Base-by-base conservation (phyloP, 2,113 vertebrate genomes). In the Platichthys stellatus region DNA sequence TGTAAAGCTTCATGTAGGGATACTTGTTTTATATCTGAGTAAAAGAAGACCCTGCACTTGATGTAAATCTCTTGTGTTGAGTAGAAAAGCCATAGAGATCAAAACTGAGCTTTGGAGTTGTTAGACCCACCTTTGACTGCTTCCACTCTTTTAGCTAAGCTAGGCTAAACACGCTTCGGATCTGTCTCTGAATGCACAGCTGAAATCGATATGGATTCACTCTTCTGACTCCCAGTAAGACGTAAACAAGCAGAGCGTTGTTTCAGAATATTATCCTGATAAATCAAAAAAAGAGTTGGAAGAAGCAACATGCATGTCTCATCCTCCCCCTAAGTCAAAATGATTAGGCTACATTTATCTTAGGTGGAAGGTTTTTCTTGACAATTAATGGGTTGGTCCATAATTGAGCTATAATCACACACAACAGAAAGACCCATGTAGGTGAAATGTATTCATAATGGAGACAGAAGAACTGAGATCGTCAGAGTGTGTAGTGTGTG, bases 161-260 rank as follows among this genome's bases (percentile, higher is more conserved):
- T 40, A 45, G 70, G 56, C 67, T 77, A 70, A 82, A 69, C 69
- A 43, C 31, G 28, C 35, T 62, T 72, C 53, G 35, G 66, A 76
- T 58, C 49, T 35, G 13, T 74, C 56, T 63, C 70, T 76, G 63
- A 73, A 47, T 38, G 24, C 63, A 38, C 74, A 61, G 11, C 74
- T 62, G 18, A 69, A 88, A 77, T 80, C 77, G 54, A 75, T 83
- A 76, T 85, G 54, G 82, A 85, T 74, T 66, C 9, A 17, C 24
- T 69, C 12, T 20, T 72, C 70, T 40, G 49, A 45, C 43, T 76
- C 56, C 0, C 9, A 21, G 40, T 53, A 20, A 63, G 47, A 66
- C 12, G 10, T 61, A 84, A 71, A 78, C 72, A 82, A 71, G 58
- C 47, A 31, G 13, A 11, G 57, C 21, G 28, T 56, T 73, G 47